Conservation (phyloP, 1,140 invertebrate species). For the Platyscapa corneri region DNA sequence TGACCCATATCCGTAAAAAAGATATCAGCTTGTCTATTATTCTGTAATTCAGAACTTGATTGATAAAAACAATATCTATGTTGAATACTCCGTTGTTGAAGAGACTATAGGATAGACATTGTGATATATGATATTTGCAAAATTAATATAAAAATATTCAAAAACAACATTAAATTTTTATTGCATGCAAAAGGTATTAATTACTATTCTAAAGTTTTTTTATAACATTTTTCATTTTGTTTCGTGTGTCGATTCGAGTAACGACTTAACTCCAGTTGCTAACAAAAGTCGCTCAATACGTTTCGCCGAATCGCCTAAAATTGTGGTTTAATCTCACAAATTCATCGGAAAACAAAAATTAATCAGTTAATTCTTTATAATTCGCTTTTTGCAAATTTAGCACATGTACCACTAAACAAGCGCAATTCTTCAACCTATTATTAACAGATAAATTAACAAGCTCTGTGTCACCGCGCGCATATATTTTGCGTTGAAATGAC, state of each 20-base stretch:
- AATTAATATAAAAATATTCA: not conserved
- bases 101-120: not conserved
- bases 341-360: not conserved
- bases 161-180: not conserved
- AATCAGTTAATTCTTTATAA: not conserved
- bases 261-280: not conserved
- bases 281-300: not conserved
- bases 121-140: not conserved
- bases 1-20: constrained; percentile 14
- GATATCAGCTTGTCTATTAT: constrained; percentile 2
- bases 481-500: not conserved
- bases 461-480: not conserved
- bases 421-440: not conserved
- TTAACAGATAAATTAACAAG: constrained; percentile 10
- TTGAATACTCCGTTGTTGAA: not conserved
- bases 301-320: no score
- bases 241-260: no score
- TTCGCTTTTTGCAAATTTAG: not conserved
- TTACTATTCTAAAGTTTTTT: not conserved
- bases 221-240: no score
- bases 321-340: not conserved
- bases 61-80: not conserved
- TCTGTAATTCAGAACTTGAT: constrained; percentile 12
- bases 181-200: not conserved
- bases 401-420: not conserved